A percentile compares a stretch with the other conserved stretches of the same genome.
Evolutionary conservation across 2,888 invertebrate genomes (phyloP).

Genomic region (Danaus chrysippus): DNA sequence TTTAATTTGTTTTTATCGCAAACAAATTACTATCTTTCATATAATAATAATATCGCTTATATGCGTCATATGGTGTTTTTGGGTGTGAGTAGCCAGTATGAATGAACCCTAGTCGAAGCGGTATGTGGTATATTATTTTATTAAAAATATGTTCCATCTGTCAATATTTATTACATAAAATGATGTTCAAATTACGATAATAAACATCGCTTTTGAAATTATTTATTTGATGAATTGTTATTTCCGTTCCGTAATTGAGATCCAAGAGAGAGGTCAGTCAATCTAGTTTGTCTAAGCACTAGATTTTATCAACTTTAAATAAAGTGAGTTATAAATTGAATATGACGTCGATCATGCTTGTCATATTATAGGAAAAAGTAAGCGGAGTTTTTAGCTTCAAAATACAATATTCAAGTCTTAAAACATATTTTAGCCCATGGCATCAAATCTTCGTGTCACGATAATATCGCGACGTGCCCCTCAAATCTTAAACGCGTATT

Average conservation of each 20-base stretch:
- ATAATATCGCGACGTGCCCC: slow-evolving; percentile 38
- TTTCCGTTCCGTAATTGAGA: not conserved
- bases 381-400: slow-evolving; percentile 32
- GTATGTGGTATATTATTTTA: slow-evolving; percentile 51
- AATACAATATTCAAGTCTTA: slow-evolving; percentile 59
- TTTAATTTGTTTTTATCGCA: slow-evolving; percentile 32
- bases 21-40: slow-evolving; percentile 39
- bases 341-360: not conserved
- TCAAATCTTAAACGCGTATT: slow-evolving; percentile 54
- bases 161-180: slow-evolving; percentile 11
- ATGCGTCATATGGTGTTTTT: slow-evolving; percentile 52
- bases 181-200: no score
- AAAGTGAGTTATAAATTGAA: not conserved
- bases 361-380: slow-evolving; percentile 1
- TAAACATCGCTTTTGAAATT: no score
- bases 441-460: slow-evolving; percentile 47
- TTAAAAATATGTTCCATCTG: slow-evolving; percentile 38
- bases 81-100: slow-evolving; percentile 40
- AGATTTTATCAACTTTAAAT: no score
- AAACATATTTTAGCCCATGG: slow-evolving; percentile 52
- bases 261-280: not conserved
- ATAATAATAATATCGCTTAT: slow-evolving; percentile 46
- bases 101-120: slow-evolving; percentile 31
- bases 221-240: no score
- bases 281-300: not conserved